These are phyloP conservation scores for Formica aserva DNA, from an alignment of 2,888 invertebrate species.

Conservation along the genomic window DNA sequence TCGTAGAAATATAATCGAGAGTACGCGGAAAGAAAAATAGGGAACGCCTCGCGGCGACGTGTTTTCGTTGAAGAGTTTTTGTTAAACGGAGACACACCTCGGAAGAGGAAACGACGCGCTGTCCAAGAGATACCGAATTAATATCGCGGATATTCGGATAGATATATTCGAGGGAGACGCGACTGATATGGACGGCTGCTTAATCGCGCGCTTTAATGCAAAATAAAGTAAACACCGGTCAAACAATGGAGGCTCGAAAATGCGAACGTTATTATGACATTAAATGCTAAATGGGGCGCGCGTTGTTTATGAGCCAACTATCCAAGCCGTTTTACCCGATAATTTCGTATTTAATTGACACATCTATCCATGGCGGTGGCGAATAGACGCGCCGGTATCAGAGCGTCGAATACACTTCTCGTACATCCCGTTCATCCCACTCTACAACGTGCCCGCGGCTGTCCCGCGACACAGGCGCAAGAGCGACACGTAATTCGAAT, in stretches of 20 bases:
- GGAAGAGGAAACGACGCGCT: background rate
- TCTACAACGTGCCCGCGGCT: slow-evolving; percentile 59
- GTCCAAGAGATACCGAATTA: slow-evolving; percentile 9
- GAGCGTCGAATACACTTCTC: slow-evolving; percentile 41
- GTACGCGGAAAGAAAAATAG: slow-evolving; percentile 52
- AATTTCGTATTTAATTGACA: slow-evolving; percentile 79
- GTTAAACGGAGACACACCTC: slow-evolving; percentile 15
- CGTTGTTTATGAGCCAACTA: slow-evolving; percentile 52
- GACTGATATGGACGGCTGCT: slow-evolving; percentile 10
- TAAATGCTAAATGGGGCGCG: slow-evolving; percentile 81
- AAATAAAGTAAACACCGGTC: slow-evolving; percentile 80
- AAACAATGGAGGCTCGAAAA: slow-evolving; percentile 67
- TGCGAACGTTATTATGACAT: slow-evolving; percentile 82
- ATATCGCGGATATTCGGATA: background rate
- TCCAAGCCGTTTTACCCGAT: slow-evolving; percentile 63
- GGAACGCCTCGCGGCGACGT: slow-evolving; percentile 18
- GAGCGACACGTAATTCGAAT: slow-evolving; percentile 74
- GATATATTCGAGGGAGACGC: background rate
- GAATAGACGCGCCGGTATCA: slow-evolving; percentile 38
- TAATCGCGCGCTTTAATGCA: slow-evolving; percentile 78
- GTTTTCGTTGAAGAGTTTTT: slow-evolving; percentile 53
- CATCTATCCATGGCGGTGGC: slow-evolving; percentile 48
- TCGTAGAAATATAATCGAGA: slow-evolving; percentile 50
- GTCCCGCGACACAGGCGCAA: slow-evolving; percentile 50
- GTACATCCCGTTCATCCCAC: slow-evolving; percentile 16